Conservation (phyloP, 2,797 vertebrate genomes). For the Intellagama lesueurii region DNA sequence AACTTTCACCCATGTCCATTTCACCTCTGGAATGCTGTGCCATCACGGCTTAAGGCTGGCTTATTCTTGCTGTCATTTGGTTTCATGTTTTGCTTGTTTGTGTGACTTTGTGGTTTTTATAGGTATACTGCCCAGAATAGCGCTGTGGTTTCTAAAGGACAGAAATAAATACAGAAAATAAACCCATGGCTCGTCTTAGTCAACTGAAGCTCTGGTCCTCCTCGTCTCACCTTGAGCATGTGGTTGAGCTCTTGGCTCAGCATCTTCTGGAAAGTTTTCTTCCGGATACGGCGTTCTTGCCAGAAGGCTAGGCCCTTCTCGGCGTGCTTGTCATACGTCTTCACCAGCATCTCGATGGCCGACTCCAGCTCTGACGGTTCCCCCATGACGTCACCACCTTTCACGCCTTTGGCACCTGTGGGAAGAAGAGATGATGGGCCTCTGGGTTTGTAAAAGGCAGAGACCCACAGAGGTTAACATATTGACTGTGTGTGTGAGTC, state of each 20-base stretch:
- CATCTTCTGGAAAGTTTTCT: conserved; percentile 39
- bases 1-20: too few relatives aligned
- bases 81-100: too few relatives aligned
- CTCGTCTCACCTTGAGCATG: conserved; percentile 33
- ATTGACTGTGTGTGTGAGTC: too few relatives aligned
- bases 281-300: background rate
- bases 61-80: too few relatives aligned
- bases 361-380: conserved; percentile 33
- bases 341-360: conserved; percentile 49
- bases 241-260: conserved; percentile 42
- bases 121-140: too few relatives aligned
- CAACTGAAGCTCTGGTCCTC: background rate
- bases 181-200: background rate
- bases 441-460: too few relatives aligned
- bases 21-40: too few relatives aligned
- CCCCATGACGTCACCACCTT: background rate
- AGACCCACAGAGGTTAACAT: too few relatives aligned
- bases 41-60: too few relatives aligned
- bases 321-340: conserved; percentile 42
- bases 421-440: background rate
- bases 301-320: background rate
- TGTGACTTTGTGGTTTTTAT: too few relatives aligned
- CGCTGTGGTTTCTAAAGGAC: too few relatives aligned
- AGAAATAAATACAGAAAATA: too few relatives aligned
- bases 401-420: background rate